A percentile compares a stretch with the other conserved stretches of the same genome.
Conservation (phyloP, 2,113 vertebrate species). For the Camelus dromedarius region DNA sequence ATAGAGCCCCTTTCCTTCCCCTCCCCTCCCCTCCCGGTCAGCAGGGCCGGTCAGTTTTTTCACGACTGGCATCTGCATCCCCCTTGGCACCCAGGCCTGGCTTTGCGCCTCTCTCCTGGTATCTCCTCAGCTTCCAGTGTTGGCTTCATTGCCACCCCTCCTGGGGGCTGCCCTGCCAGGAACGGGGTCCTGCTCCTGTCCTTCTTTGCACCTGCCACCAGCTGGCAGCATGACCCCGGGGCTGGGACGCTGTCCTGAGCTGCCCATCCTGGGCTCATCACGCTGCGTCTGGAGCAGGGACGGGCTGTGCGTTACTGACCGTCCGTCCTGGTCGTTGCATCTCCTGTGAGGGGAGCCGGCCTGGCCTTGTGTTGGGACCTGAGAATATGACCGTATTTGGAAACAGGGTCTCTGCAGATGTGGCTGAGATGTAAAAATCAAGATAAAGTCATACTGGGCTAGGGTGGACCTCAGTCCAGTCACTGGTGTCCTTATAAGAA, state of each 20-base stretch:
- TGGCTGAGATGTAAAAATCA: background rate
- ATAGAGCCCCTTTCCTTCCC: too few relatives aligned
- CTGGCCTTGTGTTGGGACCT: background rate
- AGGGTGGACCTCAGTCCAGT: background rate
- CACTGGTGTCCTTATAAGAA: background rate
- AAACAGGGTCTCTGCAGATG: background rate
- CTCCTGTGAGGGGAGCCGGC: background rate
- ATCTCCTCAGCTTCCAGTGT: background rate
- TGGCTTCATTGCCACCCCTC: background rate
- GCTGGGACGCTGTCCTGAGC: background rate
- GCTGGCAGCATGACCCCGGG: background rate
- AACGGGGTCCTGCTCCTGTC: accelerated
- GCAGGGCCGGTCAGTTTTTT: too few relatives aligned
- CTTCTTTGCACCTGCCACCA: background rate
- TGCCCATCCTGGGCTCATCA: accelerated
- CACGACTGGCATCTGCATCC: background rate
- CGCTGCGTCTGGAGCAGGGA: accelerated
- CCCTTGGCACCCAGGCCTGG: background rate
- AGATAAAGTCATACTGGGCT: background rate
- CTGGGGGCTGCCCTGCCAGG: too few relatives aligned
- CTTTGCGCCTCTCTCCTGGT: background rate
- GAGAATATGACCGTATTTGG: background rate
- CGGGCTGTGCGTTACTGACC: accelerated
- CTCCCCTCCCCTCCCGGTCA: background rate
- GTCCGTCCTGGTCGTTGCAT: background rate